Evolutionary conservation across 2,113 vertebrate species (phyloP), one percentile per base, ranked within the genome.

Genomic region (Dascyllus trimaculatus): DNA sequence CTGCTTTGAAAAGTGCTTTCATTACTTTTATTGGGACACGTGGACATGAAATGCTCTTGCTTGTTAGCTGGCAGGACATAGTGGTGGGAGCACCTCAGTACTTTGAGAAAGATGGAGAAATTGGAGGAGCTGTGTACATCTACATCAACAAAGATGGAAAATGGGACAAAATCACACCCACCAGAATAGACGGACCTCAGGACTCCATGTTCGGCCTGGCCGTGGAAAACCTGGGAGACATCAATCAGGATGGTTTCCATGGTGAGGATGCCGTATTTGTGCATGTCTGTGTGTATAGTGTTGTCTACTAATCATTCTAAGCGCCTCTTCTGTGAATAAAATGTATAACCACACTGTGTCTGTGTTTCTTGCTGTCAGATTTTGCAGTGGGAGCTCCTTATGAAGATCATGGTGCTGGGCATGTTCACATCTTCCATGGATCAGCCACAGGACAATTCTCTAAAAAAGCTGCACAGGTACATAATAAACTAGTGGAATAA

Each of bases 181-280:
- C 87, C 56, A 96, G 95, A 81, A 92, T 99, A n/a, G 94, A 96
- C 0, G 98, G 98, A 80, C 90, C 93, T 2, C 65, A 91, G 10
- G 92, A 96, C 86, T 99, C 98, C 40, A 99, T 99, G 98, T 99
- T 99, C 85, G 98, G 98, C 21, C 91, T 98, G 57, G 91, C 96
- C 4, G 97, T 99, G 25, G 96, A 97, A 93, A 98, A 96, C 38
- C 86, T 99, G 26, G 92, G 92, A 18, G 92, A 93, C 76, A 77
- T 92, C 22, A 92, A 93, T 68, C 79, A 82, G 75, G 92, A 93
- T 60, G 53, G 84, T 67, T 92, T 21, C 76, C 25, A 91, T 1
- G 92, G 92, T 93, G 64, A 88, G 80, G 46, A 3, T 8, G 10
- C 40, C 6, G 45, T 58, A 59, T 45, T 19, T 57, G n/a, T 60